Base-by-base conservation (phyloP, 2,888 invertebrate genomes). In the Loripinus fragilis region DNA sequence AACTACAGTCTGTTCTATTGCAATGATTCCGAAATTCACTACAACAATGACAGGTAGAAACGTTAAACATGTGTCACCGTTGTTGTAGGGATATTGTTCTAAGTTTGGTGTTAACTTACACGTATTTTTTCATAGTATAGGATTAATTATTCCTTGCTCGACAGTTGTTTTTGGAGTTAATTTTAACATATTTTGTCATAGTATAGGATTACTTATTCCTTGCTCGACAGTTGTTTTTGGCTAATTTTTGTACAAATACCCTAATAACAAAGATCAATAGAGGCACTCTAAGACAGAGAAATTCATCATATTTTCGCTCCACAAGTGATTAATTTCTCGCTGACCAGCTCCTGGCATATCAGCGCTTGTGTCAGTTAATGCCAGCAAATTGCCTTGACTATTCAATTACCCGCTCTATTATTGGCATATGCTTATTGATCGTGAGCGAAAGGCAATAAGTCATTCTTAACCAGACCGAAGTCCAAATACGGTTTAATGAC, bases 391-490 rank as follows among this genome's bases (percentile, higher is more conserved):
- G 76, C 48, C 74, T 75, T 76, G 81, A 81, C 81, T 78, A 74
- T 71, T 81, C 78, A 81, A 81, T 81, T 81, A 78, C 52, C 68
- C 74, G 45, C 55, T 66, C 55, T 66, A 60, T 55, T 60, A 69
- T 73, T 78, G 81, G 76, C 81, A 78, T 76, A 71, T 81, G 78
- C 69, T 74, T 71, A 78, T 81, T 74, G 81, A 81, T 78, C 74
- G 28, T 7, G 35, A 30, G 28, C 45, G 68, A 8, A 23, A 60
- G 70, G 69, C 60, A 71, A 78, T 81, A 78, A 75, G 69, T 76
- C 78, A 76, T 60, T 55, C 42, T 55, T 35, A 71, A 71, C 48
- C 71, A 52, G 52, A 35, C 45, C 25, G 5, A 12, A n/a, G 8
- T 45, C 45, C 68, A 60, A 60, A 30, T 20, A 60, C 33, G 60